phyloP scores from a whole-genome alignment of 2,113 vertebrate species.

The Syrmaticus mikado region DNA sequence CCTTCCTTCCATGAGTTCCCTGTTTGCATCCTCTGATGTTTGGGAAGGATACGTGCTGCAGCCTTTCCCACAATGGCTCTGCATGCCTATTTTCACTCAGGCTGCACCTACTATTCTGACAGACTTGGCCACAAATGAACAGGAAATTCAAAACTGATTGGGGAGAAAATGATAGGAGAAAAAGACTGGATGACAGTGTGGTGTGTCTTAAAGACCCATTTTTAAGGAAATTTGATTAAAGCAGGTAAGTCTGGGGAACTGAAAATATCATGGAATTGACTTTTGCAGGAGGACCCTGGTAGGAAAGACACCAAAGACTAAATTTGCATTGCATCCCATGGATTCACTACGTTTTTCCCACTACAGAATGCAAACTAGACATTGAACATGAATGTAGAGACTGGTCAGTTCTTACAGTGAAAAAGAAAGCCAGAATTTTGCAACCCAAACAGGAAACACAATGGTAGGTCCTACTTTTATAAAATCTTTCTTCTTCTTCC shows the following conservation, averaged over 20 bases:
- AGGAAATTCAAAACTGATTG: neutral
- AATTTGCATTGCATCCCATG: neutral
- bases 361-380: neutral
- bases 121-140: neutral
- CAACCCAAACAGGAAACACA: constrained; percentile 8
- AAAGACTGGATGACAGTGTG: neutral
- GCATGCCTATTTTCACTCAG: neutral
- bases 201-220: neutral
- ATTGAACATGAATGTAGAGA: neutral
- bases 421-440: neutral
- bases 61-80: neutral
- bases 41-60: neutral
- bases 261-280: neutral
- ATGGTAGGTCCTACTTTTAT: neutral
- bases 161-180: neutral
- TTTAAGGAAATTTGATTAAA: neutral
- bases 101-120: neutral
- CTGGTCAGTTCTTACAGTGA: neutral
- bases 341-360: neutral
- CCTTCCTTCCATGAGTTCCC: neutral
- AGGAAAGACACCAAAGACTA: neutral
- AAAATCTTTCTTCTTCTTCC: constrained; percentile 24
- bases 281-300: neutral
- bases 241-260: neutral
- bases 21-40: neutral